Base-by-base conservation (phyloP, 2,888 invertebrate genomes). In the Achlya flavicornis region DNA sequence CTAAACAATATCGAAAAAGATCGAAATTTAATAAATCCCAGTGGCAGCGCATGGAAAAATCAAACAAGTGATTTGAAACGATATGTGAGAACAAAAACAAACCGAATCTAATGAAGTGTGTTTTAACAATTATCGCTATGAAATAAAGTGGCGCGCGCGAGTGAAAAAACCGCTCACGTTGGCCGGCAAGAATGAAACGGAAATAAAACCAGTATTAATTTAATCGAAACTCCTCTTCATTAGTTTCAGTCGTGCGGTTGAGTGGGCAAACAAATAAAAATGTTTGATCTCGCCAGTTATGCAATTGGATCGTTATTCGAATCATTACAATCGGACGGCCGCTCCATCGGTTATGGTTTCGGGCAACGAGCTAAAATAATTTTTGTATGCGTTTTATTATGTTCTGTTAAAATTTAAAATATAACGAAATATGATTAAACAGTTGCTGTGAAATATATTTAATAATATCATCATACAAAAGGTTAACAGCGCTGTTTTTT, bases 191-290 rank as follows among this genome's bases (percentile, higher is more conserved):
- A 85, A 79, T 83, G 79, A 85, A 86, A 79, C 78, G 81, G 79
- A 84, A 88, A 90, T 88, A 88, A 89, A 91, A 88, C 81, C 80
- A 71, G 82, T 86, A 89, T 91, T 90, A 90, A 92, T 89, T 92
- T 89, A 90, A 92, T 91, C 85, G 88, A 91, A 88, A 89, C 86
- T 88, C 79, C 89, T 89, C 91, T 92, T 92, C 91, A 92, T 92
- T 92, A 92, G 91, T 91, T 91, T 84, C 89, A 89, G 83, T 80
- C 81, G 84, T 88, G 87, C 88, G 91, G 91, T 88, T 87, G 88
- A 89, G 80, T 88, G 89, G 84, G 86, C 88, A 92, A 89, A 88
- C 89, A 91, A 91, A 91, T 91, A 91, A 90, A 91, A 91, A 90
- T 91, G 89, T 90, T 91, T 91, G 91, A 92, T 92, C 90, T 88